These are phyloP conservation scores for Philopotamus ludificatus DNA, from an alignment of 1,140 invertebrate species.

Conservation along the genomic window DNA sequence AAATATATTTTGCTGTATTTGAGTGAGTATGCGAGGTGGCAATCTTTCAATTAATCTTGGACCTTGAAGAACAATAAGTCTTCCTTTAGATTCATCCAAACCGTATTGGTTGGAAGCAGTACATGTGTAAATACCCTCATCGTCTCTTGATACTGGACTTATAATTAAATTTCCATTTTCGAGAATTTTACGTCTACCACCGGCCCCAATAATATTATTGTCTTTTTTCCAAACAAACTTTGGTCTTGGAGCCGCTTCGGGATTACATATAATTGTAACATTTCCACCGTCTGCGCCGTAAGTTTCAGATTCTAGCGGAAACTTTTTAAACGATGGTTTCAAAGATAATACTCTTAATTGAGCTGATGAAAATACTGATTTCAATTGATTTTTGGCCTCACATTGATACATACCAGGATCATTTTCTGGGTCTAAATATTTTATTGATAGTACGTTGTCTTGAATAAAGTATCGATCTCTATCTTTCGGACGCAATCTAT, in stretches of 20 bases:
- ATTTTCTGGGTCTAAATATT: conserved; percentile 69
- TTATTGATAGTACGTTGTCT: conserved; percentile 86
- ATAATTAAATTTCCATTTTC: conserved; percentile 86
- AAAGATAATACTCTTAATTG: conserved; percentile 85
- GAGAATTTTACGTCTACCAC: conserved; percentile 75
- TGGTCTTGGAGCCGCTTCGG: conserved; percentile 90
- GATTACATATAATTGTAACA: conserved; percentile 87
- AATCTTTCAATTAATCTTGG: conserved; percentile 70
- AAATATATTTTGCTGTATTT: conserved; percentile 69
- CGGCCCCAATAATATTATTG: conserved; percentile 74
- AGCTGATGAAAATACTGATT: conserved; percentile 81
- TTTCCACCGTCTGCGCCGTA: conserved; percentile 90
- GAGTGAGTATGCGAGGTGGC: conserved; percentile 62
- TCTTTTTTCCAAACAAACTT: conserved; percentile 91
- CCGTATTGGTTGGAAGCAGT: conserved; percentile 83
- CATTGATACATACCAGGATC: conserved; percentile 98
- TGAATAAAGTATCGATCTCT: conserved; percentile 75
- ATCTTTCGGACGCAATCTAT: conserved; percentile 66
- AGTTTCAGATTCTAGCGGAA: conserved; percentile 82
- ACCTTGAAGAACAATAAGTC: conserved; percentile 78
- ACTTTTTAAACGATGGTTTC: conserved; percentile 87
- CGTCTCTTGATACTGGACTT: conserved; percentile 78
- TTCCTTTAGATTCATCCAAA: conserved; percentile 74
- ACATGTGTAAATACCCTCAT: conserved; percentile 88
- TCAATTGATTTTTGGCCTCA: conserved; percentile 84